Evolutionary conservation across 2,797 vertebrate genomes (phyloP), one percentile per base, ranked within the genome.

Genomic region (Trematomus bernacchii): DNA sequence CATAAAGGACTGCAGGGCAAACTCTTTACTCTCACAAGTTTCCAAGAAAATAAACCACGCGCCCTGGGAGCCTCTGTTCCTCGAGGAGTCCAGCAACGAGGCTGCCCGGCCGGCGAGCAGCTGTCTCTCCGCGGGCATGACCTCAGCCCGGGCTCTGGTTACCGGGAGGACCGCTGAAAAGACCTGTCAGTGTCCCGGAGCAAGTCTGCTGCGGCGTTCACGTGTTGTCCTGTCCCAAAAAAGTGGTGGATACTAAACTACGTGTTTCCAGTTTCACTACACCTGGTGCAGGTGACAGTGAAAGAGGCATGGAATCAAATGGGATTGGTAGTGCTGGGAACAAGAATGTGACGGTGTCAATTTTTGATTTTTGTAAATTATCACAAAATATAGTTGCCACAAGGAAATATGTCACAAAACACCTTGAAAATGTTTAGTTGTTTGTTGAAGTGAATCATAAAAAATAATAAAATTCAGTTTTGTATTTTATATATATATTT

Each of bases 11-110:
- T 73, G 40, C 75, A 82, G 76, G 71, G 57, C 70, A 90, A 91
- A 92, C 83, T 89, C 73, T 91, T 89, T 84, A 90, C 86, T 74
- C 86, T 92, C 85, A 87, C 88, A 85, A 77, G 79, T 91, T 91
- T 71, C 73, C 27, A 72, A 77, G 58, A 85, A 90, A 93, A 94
- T 78, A 93, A 93, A 92, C 85, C 4, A 9, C 1, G 21, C 84
- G 3, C 87, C 30, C 51, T 21, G 4, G 83, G 76, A 66, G 69
- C 77, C 78, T 89, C 76, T 79, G 72, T 83, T 80, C 86, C 82
- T 83, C n/a, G 18, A 70, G 10, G 79, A 79, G 82, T 71, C 71
- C 77, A 23, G 64, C 60, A 80, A 82, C 13, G 66, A 73, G 50
- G 74, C 79, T 54, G 62, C 74, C 61, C 16, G 47, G 76, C 27